Evolutionary conservation across 2,113 vertebrate genomes (phyloP), one percentile per base, ranked within the genome.

Genomic region (Pelmatolapia mariae): DNA sequence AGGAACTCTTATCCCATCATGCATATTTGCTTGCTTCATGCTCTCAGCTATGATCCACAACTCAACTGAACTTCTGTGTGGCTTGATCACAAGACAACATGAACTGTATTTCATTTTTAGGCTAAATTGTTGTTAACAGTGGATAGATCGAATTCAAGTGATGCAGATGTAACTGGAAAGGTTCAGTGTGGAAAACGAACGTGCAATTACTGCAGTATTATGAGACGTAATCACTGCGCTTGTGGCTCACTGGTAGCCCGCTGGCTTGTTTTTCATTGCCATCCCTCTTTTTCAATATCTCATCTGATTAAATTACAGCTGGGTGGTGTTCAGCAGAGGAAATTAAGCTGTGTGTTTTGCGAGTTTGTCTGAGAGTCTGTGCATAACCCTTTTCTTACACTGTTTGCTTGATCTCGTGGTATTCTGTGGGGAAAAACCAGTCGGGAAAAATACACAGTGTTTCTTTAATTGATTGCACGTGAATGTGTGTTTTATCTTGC

Each of bases 241-340:
- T 82, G 87, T 88, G 82, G 78, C 87, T 89, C 4, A 24, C 78
- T 83, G 54, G 54, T 45, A 50, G 83, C 82, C 79, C 15, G 33
- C 84, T 59, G 50, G 29, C 84, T 92, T 80, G 83, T 91, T 89
- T 92, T 85, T 89, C 80, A 40, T 59, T 31, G 45, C 81, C 71
- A 83, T 89, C 29, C 22, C 36, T 73, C 79, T 71, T 66, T 80
- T 83, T 86, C 89, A 89, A 19, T 83, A 81, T 90, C 76, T 82
- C 76, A 29, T 91, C 87, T 92, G 89, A 95, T 96, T 91, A 83
- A 86, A 94, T 95, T 95, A 93, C 54, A 83, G 90, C 88, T 90
- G 84, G 83, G 83, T 87, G 81, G 80, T 24, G 86, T 84, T 93
- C 47, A 66, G 16, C 31, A 5, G 82, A 93, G 94, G 90, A 94